phyloP scores from a whole-genome alignment of 2,113 vertebrate genomes.

The Scopus umbretta region DNA sequence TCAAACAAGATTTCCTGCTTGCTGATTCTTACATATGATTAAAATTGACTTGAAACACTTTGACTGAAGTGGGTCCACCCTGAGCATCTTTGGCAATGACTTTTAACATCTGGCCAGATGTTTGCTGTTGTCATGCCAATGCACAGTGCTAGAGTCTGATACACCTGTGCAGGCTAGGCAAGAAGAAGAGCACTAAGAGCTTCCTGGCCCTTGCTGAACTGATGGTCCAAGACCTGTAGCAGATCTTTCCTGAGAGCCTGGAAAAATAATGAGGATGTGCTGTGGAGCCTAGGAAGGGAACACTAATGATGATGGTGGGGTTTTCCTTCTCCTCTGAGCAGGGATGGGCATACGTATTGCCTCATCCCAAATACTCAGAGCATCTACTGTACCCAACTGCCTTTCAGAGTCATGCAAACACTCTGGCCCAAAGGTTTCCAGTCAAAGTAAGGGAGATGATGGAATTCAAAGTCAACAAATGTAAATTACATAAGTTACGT shows the following conservation, averaged over 20 bases:
- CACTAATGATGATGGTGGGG: fast-evolving
- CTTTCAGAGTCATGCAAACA: not conserved
- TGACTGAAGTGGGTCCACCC: not conserved
- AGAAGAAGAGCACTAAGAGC: not conserved
- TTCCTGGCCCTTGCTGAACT: not conserved
- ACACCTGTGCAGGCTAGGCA: not conserved
- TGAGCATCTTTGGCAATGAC: not conserved
- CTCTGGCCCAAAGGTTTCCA: not conserved
- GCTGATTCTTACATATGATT: not conserved
- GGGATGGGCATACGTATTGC: not conserved
- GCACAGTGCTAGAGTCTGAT: not conserved
- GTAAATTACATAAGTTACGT: no score
- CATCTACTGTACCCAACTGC: not conserved
- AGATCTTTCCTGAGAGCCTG: not conserved
- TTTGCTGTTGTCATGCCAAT: not conserved
- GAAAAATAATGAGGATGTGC: not conserved
- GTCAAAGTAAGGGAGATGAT: not conserved
- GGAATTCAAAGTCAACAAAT: not conserved
- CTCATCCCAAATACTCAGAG: not conserved
- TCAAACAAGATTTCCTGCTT: not conserved
- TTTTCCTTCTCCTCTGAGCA: not conserved
- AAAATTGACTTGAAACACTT: not conserved
- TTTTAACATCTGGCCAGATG: not conserved
- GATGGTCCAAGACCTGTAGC: not conserved
- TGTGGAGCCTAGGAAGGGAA: not conserved